Evolutionary conservation across 2,113 vertebrate species (phyloP).

Genomic region (Chrysemys picta): DNA sequence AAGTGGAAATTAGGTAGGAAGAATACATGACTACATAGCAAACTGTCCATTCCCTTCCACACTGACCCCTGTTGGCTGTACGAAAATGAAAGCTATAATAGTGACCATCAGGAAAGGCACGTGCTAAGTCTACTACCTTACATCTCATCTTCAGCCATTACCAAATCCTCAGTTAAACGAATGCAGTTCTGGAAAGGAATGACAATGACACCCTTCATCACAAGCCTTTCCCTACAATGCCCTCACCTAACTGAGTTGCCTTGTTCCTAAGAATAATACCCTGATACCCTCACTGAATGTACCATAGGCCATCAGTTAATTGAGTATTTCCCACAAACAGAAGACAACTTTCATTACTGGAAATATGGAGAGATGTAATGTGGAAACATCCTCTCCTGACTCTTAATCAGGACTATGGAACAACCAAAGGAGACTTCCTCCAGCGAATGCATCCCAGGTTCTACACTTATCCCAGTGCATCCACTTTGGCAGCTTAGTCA

Average conservation of each 20-base stretch:
- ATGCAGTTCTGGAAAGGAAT: background rate
- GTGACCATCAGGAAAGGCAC: background rate
- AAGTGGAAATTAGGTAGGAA: background rate
- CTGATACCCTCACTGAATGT: background rate
- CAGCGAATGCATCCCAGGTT: background rate
- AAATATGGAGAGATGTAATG: too few relatives aligned
- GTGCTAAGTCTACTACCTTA: background rate
- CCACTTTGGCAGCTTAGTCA: background rate
- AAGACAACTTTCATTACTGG: background rate
- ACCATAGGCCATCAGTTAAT: background rate
- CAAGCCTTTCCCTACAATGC: background rate
- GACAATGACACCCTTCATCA: background rate
- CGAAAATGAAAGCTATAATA: background rate
- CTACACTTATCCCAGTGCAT: background rate
- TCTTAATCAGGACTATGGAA: background rate
- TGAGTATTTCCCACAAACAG: background rate
- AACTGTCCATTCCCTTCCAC: background rate
- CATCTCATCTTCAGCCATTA: background rate
- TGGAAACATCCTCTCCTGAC: background rate
- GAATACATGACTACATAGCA: background rate
- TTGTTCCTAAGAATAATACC: rapidly evolving
- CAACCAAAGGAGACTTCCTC: background rate
- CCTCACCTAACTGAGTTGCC: background rate
- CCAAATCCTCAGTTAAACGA: background rate
- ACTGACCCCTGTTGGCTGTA: background rate